phyloP scores from a whole-genome alignment of 2,797 vertebrate species.

The Eidolon dupreanum region DNA sequence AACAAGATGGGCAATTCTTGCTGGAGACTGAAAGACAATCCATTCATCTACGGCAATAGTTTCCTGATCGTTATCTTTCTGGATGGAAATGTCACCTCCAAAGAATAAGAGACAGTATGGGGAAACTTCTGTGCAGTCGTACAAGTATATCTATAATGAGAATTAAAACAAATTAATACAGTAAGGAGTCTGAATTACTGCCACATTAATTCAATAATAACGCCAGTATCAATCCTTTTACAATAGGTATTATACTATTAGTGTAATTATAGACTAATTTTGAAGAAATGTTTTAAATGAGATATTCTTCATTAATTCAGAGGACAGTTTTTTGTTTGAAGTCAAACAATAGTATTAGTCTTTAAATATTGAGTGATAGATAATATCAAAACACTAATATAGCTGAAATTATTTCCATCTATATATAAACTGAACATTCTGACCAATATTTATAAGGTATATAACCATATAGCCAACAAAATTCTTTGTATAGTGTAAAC shows the following conservation, averaged over 20 bases:
- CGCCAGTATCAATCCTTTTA: neutral
- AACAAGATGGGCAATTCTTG: conserved; percentile 95
- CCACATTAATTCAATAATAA: neutral
- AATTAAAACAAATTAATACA: neutral
- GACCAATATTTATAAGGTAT: neutral
- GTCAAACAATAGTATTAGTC: neutral
- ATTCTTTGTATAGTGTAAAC: neutral
- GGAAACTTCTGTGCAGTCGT: conserved; percentile 98
- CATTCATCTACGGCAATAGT: conserved; percentile 97
- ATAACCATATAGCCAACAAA: neutral
- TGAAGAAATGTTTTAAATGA: conserved; percentile 20
- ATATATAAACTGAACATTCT: neutral
- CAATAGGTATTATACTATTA: neutral
- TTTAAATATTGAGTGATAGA: conserved; percentile 31
- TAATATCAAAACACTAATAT: neutral
- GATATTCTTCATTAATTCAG: neutral
- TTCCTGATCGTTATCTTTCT: conserved; percentile 95
- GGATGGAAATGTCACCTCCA: conserved; percentile 97
- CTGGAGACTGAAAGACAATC: conserved; percentile 98
- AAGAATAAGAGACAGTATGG: conserved; percentile 98
- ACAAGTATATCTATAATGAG: conserved; percentile 94
- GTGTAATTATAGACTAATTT: neutral
- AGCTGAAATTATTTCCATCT: conserved; percentile 4
- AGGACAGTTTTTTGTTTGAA: conserved; percentile 21
- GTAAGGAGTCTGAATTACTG: neutral